These are phyloP conservation scores for Varroa destructor DNA, from an alignment of 1,140 invertebrate species.

Conservation along the genomic window DNA sequence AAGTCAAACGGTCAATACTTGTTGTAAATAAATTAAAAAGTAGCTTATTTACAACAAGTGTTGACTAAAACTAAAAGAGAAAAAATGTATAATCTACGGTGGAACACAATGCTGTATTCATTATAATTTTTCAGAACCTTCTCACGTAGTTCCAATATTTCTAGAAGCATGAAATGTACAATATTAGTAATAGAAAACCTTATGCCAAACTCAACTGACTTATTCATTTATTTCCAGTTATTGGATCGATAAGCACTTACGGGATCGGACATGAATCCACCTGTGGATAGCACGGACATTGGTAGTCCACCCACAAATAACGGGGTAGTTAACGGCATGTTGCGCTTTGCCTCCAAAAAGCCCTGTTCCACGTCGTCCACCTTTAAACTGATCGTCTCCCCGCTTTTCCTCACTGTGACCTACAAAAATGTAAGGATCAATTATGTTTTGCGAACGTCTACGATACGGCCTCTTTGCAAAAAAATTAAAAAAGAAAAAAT, in stretches of 20 bases:
- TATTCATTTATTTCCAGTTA: conserved; percentile 1
- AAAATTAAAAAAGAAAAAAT: too few species aligned
- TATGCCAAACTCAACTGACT: background rate
- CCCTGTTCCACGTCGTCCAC: conserved; percentile 53
- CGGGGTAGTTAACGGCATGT: conserved; percentile 52
- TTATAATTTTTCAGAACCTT: too few species aligned
- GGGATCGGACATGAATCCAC: conserved; percentile 31
- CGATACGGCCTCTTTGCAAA: too few species aligned
- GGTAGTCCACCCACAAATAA: conserved; percentile 66
- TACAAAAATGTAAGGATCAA: conserved; percentile 30
- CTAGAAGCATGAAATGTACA: too few species aligned
- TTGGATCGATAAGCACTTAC: conserved; percentile 14
- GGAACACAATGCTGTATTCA: too few species aligned
- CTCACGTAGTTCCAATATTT: too few species aligned
- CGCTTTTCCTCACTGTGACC: conserved; percentile 50
- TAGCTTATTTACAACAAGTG: too few species aligned
- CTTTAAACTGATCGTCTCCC: conserved; percentile 51
- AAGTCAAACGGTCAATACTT: too few species aligned
- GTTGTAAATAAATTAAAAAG: too few species aligned
- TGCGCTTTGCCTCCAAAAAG: conserved; percentile 51
- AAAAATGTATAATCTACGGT: too few species aligned
- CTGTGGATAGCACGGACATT: conserved; percentile 37
- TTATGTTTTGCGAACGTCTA: background rate
- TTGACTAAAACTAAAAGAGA: too few species aligned
- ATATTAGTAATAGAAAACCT: too few species aligned